A percentile compares a stretch with the other conserved stretches of the same genome.
Conservation (phyloP, 2,797 vertebrate genomes). For the Xiphophorus birchmanni region DNA sequence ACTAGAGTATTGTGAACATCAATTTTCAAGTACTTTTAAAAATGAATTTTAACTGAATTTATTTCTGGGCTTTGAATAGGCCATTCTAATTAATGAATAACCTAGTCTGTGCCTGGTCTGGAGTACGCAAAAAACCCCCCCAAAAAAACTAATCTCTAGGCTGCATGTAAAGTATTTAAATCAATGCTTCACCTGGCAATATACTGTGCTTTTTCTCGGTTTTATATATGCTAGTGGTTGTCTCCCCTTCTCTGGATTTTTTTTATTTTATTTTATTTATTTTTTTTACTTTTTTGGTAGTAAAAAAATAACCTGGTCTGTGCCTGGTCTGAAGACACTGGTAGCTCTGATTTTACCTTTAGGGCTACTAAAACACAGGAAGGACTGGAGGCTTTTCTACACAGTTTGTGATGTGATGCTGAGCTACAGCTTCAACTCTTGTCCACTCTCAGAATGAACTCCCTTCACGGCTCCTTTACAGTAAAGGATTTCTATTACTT, state of each 20-base stretch:
- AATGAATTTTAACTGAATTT: neutral
- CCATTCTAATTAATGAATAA: neutral
- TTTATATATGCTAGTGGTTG: no score
- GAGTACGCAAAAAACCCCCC: no score
- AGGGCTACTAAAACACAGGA: neutral
- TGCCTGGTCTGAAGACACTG: neutral
- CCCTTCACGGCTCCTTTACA: slow-evolving; percentile 12
- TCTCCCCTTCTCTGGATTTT: no score
- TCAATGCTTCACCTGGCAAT: no score
- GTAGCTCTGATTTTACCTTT: neutral
- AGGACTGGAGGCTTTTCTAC: neutral
- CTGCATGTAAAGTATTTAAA: no score
- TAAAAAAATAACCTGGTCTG: no score
- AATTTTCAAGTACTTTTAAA: neutral
- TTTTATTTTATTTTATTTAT: no score
- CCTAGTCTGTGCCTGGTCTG: neutral
- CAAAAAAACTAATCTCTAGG: no score
- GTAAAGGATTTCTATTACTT: slow-evolving; percentile 44
- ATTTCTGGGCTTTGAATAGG: neutral
- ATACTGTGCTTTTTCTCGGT: no score
- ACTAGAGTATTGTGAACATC: neutral
- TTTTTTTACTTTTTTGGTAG: no score
- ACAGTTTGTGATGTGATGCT: slow-evolving; percentile 18
- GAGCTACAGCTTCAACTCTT: neutral
- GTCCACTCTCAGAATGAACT: slow-evolving; percentile 30